These are phyloP conservation scores for Mola mola DNA, from an alignment of 2,113 vertebrate species.

Conservation along the genomic window DNA sequence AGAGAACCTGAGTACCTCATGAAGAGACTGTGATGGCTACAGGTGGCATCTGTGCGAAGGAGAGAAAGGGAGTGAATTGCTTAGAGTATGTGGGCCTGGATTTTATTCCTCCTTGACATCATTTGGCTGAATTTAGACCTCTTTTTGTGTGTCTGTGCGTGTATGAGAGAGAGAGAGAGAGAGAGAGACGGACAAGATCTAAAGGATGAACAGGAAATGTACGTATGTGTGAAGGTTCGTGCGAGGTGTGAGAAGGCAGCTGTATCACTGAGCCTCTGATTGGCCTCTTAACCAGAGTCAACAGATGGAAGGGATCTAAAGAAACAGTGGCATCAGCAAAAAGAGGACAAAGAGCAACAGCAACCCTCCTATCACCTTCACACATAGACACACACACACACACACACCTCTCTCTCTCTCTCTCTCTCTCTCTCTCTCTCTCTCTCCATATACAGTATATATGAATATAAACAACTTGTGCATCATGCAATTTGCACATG, in stretches of 20 bases:
- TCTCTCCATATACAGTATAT: too few species aligned
- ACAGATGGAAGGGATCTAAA: conserved; percentile 78
- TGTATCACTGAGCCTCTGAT: conserved; percentile 74
- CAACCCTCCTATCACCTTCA: conserved; percentile 45
- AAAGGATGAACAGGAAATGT: background rate
- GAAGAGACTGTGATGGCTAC: conserved; percentile 43
- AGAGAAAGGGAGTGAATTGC: conserved; percentile 27
- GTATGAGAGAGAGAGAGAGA: too few species aligned
- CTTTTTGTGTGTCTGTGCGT: conserved; percentile 6
- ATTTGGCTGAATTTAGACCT: conserved; percentile 40
- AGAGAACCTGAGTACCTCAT: conserved; percentile 49
- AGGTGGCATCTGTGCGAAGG: conserved; percentile 24
- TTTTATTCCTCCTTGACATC: conserved; percentile 46
- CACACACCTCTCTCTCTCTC: too few species aligned
- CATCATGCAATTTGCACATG: background rate
- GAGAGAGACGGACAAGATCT: background rate
- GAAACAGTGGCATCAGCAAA: conserved; percentile 74
- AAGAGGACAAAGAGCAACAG: conserved; percentile 71
- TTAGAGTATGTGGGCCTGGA: conserved; percentile 28
- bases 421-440: conserved; percentile 12
- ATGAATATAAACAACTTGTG: too few species aligned
- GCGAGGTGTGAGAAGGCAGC: conserved; percentile 71
- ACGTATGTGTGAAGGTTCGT: conserved; percentile 4
- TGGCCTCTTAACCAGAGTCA: conserved; percentile 73
- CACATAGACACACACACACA: conserved; percentile 38